Base-by-base conservation (phyloP, 2,797 vertebrate species). In the Arnoldichthys spilopterus region DNA sequence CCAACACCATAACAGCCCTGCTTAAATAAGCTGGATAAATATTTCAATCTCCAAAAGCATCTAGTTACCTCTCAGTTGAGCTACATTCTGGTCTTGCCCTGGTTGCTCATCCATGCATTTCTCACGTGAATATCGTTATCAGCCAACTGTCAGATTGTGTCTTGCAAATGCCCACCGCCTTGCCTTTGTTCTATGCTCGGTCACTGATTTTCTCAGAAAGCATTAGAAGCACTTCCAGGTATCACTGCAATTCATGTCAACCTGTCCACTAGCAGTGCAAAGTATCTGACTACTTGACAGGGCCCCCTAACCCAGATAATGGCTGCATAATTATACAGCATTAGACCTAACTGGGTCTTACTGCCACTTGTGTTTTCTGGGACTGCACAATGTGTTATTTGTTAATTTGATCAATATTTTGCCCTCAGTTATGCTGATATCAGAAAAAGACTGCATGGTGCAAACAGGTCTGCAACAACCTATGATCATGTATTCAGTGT, bases 221-320 rank as follows among this genome's bases (percentile, higher is more conserved):
- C 67, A 59, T 1, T 85, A 74, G 70, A 86, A 72, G 76, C 30
- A 37, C 61, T 66, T 85, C 85, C 84, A 85, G 58, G 37, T 69
- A 56, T 58, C 12, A n/a, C 30, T 68, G 5, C 37, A n/a, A 26
- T 78, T 32, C 45, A 70, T 69, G 76, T 77, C 68, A 61, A 40
- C 45, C 30, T n/a, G 8, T 53, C 15, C 11, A 58, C 28, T 56
- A 34, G 26, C 28, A 78, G 53, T 67, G 59, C n/a, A 84, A 85
- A 74, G 51, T 63, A 20, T 49, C 66, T 45, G 24, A 40, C 32
- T 9, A 66, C 15, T 43, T 71, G 24, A 53, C 79, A 73, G 69
- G 87, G 79, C 88, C 87, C 87, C 84, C 88, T 90, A 90, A 83
- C 64, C 49, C 84, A 74, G 83, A 87, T 83, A 85, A 86, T 85